Evolutionary conservation across 2,888 invertebrate species (phyloP), one percentile per base, ranked within the genome.

Genomic region (Phaonia tiefii): DNA sequence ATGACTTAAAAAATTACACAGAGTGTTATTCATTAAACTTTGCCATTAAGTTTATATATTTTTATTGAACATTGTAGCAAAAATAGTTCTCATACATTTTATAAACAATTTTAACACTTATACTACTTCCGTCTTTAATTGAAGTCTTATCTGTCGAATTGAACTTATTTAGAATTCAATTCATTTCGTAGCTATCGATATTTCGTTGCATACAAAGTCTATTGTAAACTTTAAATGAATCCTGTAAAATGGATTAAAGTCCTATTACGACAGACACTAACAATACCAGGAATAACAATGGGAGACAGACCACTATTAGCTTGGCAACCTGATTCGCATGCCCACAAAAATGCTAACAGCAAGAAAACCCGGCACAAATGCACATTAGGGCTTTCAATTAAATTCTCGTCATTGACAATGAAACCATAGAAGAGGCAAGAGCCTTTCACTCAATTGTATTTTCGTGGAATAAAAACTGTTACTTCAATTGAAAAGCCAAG

Each of bases 301-400:
- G 2, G 10, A 11, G 39, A 37, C 42, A 63, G 1, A 20, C 63
- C 63, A 63, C 3, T 39, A 63, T 63, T 39, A 63, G 63, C n/a
- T 31, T 13, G 63, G 1, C n/a, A 58, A 31, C 22, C 58, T 58
- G 3, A 20, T 20, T 63, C 17, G 13, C 20, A 63, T 15, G 63
- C 39, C 63, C 63, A n/a, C n/a, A n/a, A n/a, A n/a, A n/a, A n/a
- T n/a, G n/a, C n/a, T n/a, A n/a, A n/a, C n/a, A n/a, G 39, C 20
- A 63, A 63, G 42, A 63, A 20, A 11, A 11, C 7, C 37, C 10
- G 63, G 10, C 65, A 66, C 46, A 58, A 66, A 49, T 76, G 71
- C 56, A 71, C 58, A 76, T 71, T 76, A 66, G 72, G 49, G 66
- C 26, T 66, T 58, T 77, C 66, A 71, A 72, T 77, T 77, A 49